Base-by-base conservation (phyloP, 2,797 vertebrate species). In the Synanceia verrucosa region DNA sequence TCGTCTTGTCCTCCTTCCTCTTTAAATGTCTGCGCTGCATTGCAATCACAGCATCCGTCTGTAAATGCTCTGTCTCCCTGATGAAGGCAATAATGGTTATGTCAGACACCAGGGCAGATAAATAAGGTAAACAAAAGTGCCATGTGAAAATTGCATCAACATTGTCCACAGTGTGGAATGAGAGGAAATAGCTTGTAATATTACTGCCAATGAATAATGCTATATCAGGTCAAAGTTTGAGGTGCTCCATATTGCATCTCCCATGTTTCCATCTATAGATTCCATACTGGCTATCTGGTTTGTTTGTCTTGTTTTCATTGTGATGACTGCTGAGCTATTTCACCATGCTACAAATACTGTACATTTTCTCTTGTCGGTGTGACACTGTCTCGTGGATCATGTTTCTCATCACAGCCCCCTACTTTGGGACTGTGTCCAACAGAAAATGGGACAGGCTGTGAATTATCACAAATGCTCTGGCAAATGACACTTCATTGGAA, bases 401-500 rank as follows among this genome's bases (percentile, higher is more conserved):
- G 87, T 87, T 86, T 84, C 81, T 89, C 84, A 83, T 87, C 88
- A 83, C 88, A 86, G 79, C 72, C 75, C 74, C 74, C 87, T 84
- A 84, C 86, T 88, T 90, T 94, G 92, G 93, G 92, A 93, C 81
- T 66, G 84, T 83, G 90, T 93, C 93, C 93, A 94, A 93, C 87
- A 85, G 87, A 91, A 93, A 94, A 94, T 92, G 90, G 93, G 91
- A 93, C 92, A 91, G 92, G 88, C 93, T 93, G 93, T 94, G 92
- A 94, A 92, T 94, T 94, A 95, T 94, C 92, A 92, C 94, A 93
- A 94, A 93, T 88, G 91, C 91, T 92, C 92, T 89, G 93, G 92
- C 93, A 93, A 94, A 93, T 95, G 95, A 95, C 95, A 95, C 94
- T 96, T 95, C 91, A 96, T 96, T 94, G 95, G 94, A 96, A 97